phyloP scores from a whole-genome alignment of 2,888 invertebrate genomes.

The Drepanosiphum platanoidis region DNA sequence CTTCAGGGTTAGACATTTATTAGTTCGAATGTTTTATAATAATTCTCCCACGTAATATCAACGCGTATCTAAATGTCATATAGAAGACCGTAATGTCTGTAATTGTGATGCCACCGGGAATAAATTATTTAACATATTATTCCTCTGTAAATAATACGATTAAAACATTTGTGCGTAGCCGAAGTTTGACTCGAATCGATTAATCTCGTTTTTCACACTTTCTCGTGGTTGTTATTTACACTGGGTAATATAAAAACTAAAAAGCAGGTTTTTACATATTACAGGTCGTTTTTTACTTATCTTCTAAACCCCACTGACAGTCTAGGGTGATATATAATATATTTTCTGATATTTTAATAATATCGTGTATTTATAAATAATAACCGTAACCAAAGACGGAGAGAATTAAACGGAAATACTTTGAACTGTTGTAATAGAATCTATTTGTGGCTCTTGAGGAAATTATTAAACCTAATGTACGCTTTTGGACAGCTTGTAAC shows the following conservation, averaged over 20 bases:
- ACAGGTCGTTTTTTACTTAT: not conserved
- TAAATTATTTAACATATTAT: not conserved
- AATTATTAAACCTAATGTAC: not conserved
- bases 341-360: conserved; percentile 35
- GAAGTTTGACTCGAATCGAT: conserved; percentile 11
- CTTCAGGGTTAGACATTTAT: no score
- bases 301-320: conserved; percentile 24
- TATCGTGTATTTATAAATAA: conserved; percentile 18
- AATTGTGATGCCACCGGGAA: not conserved
- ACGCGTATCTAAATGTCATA: not conserved
- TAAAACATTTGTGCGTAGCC: not conserved
- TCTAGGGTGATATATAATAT: conserved; percentile 8
- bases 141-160: not conserved
- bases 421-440: conserved; percentile 20
- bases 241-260: conserved; percentile 9
- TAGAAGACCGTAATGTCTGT: not conserved
- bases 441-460: not conserved
- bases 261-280: conserved; percentile 6
- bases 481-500: no score
- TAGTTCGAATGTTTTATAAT: not conserved
- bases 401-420: not conserved
- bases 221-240: not conserved
- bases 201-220: conserved; percentile 31
- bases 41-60: not conserved
- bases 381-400: conserved; percentile 6